Conservation (phyloP, 2,113 vertebrate species). For the Capreolus pygargus region DNA sequence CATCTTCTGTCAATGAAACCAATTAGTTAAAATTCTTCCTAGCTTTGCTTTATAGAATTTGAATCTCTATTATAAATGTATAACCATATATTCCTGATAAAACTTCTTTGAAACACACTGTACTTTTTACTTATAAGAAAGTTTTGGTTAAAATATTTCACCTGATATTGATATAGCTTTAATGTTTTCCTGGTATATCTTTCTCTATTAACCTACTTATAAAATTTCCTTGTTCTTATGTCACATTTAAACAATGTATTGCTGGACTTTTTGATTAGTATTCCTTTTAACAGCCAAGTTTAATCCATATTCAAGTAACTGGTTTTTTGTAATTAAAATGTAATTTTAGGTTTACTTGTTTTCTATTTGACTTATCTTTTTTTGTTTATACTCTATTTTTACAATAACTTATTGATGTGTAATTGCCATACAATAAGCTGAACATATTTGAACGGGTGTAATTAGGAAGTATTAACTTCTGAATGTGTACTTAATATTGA, state of each 20-base stretch:
- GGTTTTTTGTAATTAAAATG: not conserved
- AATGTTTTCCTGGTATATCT: not conserved
- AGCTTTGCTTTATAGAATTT: not conserved
- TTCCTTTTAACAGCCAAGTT: not conserved
- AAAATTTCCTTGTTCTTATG: not conserved
- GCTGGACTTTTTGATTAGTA: not conserved
- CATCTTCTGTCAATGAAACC: not conserved
- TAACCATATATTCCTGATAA: not conserved
- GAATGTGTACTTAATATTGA: not conserved
- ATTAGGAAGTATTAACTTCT: not conserved
- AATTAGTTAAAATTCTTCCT: not conserved
- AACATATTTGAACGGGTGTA: not conserved
- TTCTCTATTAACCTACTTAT: not conserved
- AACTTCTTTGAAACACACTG: not conserved
- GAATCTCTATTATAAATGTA: not conserved
- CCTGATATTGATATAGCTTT: not conserved
- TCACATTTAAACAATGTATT: not conserved
- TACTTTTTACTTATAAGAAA: not conserved
- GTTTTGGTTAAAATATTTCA: not conserved
- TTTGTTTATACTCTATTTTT: not conserved
- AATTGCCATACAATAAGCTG: not conserved
- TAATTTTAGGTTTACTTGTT: not conserved
- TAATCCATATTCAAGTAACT: not conserved
- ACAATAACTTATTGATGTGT: not conserved
- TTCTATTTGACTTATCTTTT: not conserved